Conservation (phyloP, 2,888 invertebrate genomes). For the Keiferia lycopersicella region DNA sequence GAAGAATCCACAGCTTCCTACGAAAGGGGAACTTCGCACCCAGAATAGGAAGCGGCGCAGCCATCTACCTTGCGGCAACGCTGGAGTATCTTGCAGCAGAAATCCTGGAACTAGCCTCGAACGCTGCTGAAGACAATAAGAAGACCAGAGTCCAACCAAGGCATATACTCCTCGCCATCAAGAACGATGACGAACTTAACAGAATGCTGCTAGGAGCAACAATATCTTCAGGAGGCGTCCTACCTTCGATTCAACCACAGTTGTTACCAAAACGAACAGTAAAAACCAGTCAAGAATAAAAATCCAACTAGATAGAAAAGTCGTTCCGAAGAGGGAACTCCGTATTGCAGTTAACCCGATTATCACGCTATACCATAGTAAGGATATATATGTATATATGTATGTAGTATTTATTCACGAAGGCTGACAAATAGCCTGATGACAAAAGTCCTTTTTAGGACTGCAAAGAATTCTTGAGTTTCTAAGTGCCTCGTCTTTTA, state of each 20-base stretch:
- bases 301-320: neutral
- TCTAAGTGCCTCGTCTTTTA: no score
- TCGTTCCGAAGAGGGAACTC: neutral
- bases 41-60: slow-evolving; percentile 76
- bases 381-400: neutral
- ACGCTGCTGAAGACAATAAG: slow-evolving; percentile 84
- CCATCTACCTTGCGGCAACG: slow-evolving; percentile 80
- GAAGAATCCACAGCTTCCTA: slow-evolving; percentile 80
- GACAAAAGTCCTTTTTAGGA: slow-evolving; percentile 48
- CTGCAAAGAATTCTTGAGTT: slow-evolving; percentile 37
- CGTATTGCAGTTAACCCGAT: neutral
- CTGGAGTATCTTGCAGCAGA: slow-evolving; percentile 86
- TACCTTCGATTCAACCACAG: slow-evolving; percentile 53
- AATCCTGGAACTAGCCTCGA: slow-evolving; percentile 83
- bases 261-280: slow-evolving; percentile 54
- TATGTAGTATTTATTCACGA: slow-evolving; percentile 24
- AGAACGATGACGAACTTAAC: slow-evolving; percentile 60
- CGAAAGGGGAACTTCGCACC: slow-evolving; percentile 83
- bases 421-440: slow-evolving; percentile 6
- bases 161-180: slow-evolving; percentile 58
- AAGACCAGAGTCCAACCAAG: slow-evolving; percentile 75
- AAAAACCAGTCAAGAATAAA: slow-evolving; percentile 12
- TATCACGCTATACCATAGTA: neutral
- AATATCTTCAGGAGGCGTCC: slow-evolving; percentile 58
- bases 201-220: slow-evolving; percentile 53